Percentiles rank a stretch among this genome's conserved stretches.
Evolutionary conservation across 1,140 invertebrate species (phyloP).

Genomic region (Drosophila subpulchrella): DNA sequence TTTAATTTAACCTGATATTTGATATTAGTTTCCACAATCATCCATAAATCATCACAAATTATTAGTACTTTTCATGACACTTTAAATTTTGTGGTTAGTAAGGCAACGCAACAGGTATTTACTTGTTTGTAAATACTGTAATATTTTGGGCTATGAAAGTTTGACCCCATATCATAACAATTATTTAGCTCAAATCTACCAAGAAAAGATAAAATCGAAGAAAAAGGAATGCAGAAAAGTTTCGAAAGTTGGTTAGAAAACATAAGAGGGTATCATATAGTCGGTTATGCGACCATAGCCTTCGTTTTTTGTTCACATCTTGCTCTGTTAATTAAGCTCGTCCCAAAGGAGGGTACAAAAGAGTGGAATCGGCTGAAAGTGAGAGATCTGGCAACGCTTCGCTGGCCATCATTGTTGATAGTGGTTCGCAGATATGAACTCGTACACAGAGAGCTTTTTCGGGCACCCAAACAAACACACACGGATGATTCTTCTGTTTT

Average conservation of each 20-base stretch:
- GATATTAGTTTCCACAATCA: too few relatives aligned
- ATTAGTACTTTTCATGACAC: too few relatives aligned
- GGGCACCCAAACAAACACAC: slow-evolving; percentile 18
- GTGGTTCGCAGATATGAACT: slow-evolving; percentile 38
- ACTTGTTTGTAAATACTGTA: too few relatives aligned
- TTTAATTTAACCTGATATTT: too few relatives aligned
- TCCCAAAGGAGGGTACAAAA: slow-evolving; percentile 37
- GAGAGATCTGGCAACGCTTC: slow-evolving; percentile 70
- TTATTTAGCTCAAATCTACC: too few relatives aligned
- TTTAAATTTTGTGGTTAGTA: neutral
- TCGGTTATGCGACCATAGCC: neutral
- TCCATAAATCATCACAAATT: too few relatives aligned
- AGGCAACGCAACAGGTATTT: slow-evolving; percentile 1
- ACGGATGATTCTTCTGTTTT: neutral
- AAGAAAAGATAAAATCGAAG: too few relatives aligned
- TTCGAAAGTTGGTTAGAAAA: too few relatives aligned
- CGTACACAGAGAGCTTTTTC: slow-evolving; percentile 29
- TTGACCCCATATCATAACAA: too few relatives aligned
- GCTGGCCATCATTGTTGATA: slow-evolving; percentile 72
- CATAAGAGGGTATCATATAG: neutral
- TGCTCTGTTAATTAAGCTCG: slow-evolving; percentile 30
- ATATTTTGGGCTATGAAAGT: too few relatives aligned
- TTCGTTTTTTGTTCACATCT: neutral
- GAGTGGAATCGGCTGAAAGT: slow-evolving; percentile 27
- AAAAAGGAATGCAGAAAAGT: too few relatives aligned